Base-by-base conservation (phyloP, 2,113 vertebrate genomes). In the Hymenochirus boettgeri region DNA sequence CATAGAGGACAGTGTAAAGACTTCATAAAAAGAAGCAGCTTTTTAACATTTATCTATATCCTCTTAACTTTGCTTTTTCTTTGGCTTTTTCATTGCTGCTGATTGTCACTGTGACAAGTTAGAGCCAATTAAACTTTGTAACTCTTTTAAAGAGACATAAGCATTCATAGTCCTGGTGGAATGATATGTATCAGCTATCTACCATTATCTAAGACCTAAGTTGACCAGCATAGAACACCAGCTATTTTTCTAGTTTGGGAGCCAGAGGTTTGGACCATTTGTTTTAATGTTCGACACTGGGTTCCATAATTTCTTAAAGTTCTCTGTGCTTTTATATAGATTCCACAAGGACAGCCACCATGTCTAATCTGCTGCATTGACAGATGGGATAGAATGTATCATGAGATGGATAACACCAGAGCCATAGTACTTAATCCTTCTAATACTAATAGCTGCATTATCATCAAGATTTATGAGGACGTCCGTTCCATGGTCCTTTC, bases 401-500 rank as follows among this genome's bases (percentile, higher is more conserved):
- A 82, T 86, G 84, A 89, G 90, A 91, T 90, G 86, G 85, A 92
- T 91, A 86, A 86, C 78, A 78, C 79, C 64, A 74, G 80, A 86
- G 86, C 83, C 81, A 69, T 75, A 75, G 78, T 83, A 82, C 86
- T 88, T 88, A 91, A 90, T 91, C 87, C 89, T 83, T 90, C 83
- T 82, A 86, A 89, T 90, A 87, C 85, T 89, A 91, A 88, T 82
- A 77, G 84, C 82, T 79, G 77, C 83, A 90, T 93, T 91, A 90
- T 85, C 85, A 82, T 76, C 74, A 84, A 93, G 91, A 95, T 93
- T 92, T 92, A 96, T 94, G 91, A 83, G 84, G 80, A 82, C 88
- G 92, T 94, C 93, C 91, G 82, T 85, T 86, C 84, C 82, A 81
- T 82, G 88, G 92, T 94, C 93, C 91, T 81, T 85, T 86, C 84